These are phyloP conservation scores for Lepilemur septentrionalis DNA, from an alignment of 2,797 vertebrate genomes.

Conservation along the genomic window DNA sequence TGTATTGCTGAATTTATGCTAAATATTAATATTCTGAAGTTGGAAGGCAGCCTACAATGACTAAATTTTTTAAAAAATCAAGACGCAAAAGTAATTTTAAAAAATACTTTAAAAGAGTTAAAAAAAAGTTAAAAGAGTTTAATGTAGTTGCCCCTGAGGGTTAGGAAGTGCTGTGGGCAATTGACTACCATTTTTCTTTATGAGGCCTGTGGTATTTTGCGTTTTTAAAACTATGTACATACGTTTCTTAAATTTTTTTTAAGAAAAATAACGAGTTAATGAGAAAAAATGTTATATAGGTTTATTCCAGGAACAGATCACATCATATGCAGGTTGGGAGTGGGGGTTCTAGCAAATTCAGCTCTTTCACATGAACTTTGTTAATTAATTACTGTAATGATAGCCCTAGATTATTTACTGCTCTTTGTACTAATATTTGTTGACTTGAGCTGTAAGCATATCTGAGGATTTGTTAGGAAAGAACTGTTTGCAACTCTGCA, in stretches of 20 bases:
- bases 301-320: neutral
- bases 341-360: neutral
- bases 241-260: neutral
- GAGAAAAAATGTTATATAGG: neutral
- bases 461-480: neutral
- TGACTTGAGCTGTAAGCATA: neutral
- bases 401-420: neutral
- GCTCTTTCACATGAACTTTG: neutral
- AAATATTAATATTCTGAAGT: neutral
- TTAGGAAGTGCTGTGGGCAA: neutral
- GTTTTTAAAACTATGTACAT: neutral
- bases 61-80: neutral
- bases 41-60: neutral
- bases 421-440: neutral
- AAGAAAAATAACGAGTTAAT: neutral
- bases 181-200: neutral
- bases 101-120: neutral
- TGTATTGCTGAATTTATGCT: neutral
- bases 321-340: neutral
- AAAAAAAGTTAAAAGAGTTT: neutral
- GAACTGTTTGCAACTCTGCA: neutral
- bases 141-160: neutral
- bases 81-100: neutral
- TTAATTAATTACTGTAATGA: neutral
- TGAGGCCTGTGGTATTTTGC: neutral